Conservation (phyloP, 2,113 vertebrate species). For the Lagopus leucura region DNA sequence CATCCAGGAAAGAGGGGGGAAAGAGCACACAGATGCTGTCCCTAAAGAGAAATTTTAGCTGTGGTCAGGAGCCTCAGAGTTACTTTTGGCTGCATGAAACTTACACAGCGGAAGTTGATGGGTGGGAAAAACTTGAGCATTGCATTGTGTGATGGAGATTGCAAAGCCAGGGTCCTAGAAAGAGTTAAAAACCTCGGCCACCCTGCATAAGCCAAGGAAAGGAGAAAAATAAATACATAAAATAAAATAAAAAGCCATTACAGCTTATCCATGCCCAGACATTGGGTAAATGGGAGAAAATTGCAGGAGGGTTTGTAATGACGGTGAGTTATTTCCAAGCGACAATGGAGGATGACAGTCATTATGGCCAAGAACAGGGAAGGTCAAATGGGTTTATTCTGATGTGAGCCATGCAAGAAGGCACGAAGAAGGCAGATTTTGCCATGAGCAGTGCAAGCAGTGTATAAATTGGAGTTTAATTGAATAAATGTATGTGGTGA, state of each 20-base stretch:
- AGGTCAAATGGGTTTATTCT: constrained; percentile 35
- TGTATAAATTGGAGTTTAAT: background rate
- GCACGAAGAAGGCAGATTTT: background rate
- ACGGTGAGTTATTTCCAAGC: constrained; percentile 39
- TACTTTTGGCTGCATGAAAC: background rate
- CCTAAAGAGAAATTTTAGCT: background rate
- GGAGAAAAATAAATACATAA: background rate
- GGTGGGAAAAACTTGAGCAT: background rate
- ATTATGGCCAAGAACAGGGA: constrained; percentile 61
- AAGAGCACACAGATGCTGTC: background rate
- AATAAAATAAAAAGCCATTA: background rate
- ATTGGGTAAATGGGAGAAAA: constrained; percentile 25
- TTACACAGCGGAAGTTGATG: background rate
- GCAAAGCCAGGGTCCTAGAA: background rate
- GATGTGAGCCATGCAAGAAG: rapidly evolving
- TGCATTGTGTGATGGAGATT: background rate
- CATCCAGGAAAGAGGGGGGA: rapidly evolving
- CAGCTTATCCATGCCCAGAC: background rate
- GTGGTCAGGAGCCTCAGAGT: background rate
- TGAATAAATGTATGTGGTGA: background rate
- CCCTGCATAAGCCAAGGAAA: background rate
- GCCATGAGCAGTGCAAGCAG: background rate
- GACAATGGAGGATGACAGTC: constrained; percentile 63
- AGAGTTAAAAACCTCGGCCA: background rate
- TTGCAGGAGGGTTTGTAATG: constrained; percentile 15